Evolutionary conservation across 1,140 invertebrate genomes (phyloP).

Genomic region (Tetranychus cinnabarinus): DNA sequence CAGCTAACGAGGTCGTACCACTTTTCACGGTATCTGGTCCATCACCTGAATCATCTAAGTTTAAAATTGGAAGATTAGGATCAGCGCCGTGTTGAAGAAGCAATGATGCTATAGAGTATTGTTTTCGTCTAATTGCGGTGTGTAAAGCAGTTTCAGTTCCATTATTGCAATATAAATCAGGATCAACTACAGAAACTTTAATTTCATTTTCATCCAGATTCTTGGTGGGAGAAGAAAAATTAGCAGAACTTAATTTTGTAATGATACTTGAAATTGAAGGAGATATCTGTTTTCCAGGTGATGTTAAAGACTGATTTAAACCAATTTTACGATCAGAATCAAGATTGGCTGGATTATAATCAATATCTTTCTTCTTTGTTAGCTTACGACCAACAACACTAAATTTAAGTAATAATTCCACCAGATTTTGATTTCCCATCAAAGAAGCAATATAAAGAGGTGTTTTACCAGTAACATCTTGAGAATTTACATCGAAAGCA

Average conservation of each 20-base stretch:
- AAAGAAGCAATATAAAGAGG: slow-evolving; percentile 65
- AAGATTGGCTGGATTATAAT: neutral
- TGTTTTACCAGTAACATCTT: slow-evolving; percentile 68
- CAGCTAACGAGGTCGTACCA: slow-evolving; percentile 15
- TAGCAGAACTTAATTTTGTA: neutral
- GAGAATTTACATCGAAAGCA: slow-evolving; percentile 67
- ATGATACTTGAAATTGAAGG: neutral
- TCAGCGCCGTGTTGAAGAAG: slow-evolving; percentile 41
- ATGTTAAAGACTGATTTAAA: neutral
- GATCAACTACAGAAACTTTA: slow-evolving; percentile 26
- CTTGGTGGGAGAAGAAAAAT: neutral
- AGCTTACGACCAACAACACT: slow-evolving; percentile 26
- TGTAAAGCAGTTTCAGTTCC: slow-evolving; percentile 48
- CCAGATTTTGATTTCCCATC: slow-evolving; percentile 50
- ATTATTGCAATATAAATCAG: slow-evolving; percentile 49
- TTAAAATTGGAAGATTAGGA: slow-evolving; percentile 20
- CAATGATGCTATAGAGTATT: slow-evolving; percentile 42
- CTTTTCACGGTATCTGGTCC: no score
- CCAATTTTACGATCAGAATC: neutral
- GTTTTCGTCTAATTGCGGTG: slow-evolving; percentile 46
- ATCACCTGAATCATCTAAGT: neutral
- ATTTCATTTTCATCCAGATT: neutral
- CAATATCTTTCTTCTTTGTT: neutral
- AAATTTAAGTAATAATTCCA: slow-evolving; percentile 51
- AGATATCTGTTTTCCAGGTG: neutral